These are phyloP conservation scores for Podarcis cretensis DNA, from an alignment of 2,113 vertebrate genomes.

Conservation along the genomic window DNA sequence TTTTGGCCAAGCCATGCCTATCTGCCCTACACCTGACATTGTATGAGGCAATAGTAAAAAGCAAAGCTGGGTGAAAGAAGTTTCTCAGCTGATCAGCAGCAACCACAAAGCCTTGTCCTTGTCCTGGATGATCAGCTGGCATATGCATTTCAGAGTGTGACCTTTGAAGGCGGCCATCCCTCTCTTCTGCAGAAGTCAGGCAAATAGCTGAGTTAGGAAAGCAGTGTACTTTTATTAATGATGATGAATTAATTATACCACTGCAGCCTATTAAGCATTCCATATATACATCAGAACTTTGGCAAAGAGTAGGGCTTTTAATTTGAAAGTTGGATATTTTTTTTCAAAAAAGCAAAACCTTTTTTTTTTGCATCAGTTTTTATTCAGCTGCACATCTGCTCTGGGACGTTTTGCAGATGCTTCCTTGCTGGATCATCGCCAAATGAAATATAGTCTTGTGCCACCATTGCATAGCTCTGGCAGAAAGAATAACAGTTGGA, in stretches of 20 bases:
- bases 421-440: conserved; percentile 37
- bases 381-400: conserved; percentile 39
- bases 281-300: conserved; percentile 44
- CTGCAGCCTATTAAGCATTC: conserved; percentile 36
- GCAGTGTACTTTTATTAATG: conserved; percentile 46
- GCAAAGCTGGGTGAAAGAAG: too few species aligned
- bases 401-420: conserved; percentile 43
- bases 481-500: conserved; percentile 13
- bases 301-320: conserved; percentile 31
- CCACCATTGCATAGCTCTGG: background rate
- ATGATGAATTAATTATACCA: conserved; percentile 45
- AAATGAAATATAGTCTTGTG: conserved; percentile 37
- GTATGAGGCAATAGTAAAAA: too few species aligned
- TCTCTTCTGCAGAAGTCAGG: conserved; percentile 11
- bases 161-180: conserved; percentile 16
- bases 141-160: background rate
- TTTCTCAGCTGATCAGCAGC: too few species aligned
- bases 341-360: conserved; percentile 7
- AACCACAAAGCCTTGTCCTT: background rate
- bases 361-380: conserved; percentile 39
- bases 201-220: conserved; percentile 26
- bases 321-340: conserved; percentile 42
- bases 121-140: background rate
- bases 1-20: background rate
- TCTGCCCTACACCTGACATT: background rate